Conservation (phyloP, 2,888 invertebrate species). For the Lepidochrysops patricia region DNA sequence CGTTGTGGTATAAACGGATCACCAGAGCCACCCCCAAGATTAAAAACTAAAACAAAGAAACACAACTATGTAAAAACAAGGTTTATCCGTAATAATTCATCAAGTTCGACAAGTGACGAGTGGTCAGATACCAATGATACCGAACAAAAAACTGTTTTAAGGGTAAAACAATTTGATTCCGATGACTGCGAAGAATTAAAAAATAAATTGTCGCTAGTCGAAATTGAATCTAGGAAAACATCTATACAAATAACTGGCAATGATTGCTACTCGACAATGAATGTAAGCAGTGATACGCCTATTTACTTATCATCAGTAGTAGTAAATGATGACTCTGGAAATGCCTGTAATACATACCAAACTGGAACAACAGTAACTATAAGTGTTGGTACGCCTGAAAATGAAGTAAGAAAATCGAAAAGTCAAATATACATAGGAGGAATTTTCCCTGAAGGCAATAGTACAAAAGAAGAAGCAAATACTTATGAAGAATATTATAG, state of each 20-base stretch:
- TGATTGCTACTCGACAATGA: slow-evolving; percentile 84
- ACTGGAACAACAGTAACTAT: slow-evolving; percentile 77
- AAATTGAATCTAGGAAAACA: slow-evolving; percentile 73
- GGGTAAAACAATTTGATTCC: slow-evolving; percentile 65
- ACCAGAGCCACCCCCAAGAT: slow-evolving; percentile 65
- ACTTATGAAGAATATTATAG: slow-evolving; percentile 61
- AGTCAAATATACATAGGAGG: slow-evolving; percentile 70
- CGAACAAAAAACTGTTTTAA: slow-evolving; percentile 59
- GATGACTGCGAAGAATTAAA: slow-evolving; percentile 56
- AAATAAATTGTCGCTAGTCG: slow-evolving; percentile 34
- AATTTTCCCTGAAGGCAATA: slow-evolving; percentile 40
- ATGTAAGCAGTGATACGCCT: slow-evolving; percentile 79
- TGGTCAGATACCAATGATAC: slow-evolving; percentile 66
- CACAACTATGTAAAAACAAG: slow-evolving; percentile 69
- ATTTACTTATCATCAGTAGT: slow-evolving; percentile 83
- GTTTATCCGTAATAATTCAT: slow-evolving; percentile 60
- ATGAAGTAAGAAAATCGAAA: slow-evolving; percentile 56
- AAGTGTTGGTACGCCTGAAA: slow-evolving; percentile 72
- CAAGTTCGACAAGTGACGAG: slow-evolving; percentile 68
- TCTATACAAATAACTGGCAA: slow-evolving; percentile 84
- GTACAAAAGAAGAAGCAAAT: slow-evolving; percentile 41
- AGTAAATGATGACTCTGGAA: slow-evolving; percentile 74
- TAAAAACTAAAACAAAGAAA: slow-evolving; percentile 57
- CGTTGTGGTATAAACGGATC: slow-evolving; percentile 59
- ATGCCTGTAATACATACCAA: slow-evolving; percentile 61